Percentiles rank a stretch among this genome's conserved stretches.
phyloP scores from a whole-genome alignment of 2,113 vertebrate species.

The Psilopogon haemacephalus region DNA sequence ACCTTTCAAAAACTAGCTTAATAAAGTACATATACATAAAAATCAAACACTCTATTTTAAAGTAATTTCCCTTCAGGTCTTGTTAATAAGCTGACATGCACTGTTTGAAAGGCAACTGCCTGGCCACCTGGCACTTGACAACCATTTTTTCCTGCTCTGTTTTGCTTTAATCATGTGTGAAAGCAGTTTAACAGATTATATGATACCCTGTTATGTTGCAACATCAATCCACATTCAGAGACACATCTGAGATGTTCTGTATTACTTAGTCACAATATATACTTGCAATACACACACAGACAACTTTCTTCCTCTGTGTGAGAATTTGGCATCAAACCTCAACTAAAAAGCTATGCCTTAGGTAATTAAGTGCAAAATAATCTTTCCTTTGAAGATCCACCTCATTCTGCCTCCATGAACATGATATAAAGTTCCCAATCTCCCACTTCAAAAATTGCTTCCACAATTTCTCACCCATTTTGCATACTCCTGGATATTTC shows the following conservation, averaged over 20 bases:
- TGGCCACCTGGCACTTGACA: constrained; percentile 11
- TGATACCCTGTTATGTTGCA: not conserved
- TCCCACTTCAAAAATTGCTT: not conserved
- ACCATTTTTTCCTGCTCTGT: not conserved
- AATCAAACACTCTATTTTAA: constrained; percentile 47
- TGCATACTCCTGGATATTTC: not conserved
- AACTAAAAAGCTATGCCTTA: not conserved
- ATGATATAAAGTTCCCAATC: not conserved
- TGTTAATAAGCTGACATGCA: constrained; percentile 33
- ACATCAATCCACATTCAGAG: not conserved
- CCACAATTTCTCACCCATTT: not conserved
- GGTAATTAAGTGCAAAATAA: not conserved
- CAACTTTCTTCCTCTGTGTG: not conserved
- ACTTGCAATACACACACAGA: not conserved
- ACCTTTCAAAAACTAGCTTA: not conserved
- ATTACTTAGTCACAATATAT: not conserved
- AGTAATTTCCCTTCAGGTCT: not conserved
- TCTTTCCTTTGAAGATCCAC: not conserved
- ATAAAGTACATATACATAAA: constrained; percentile 44
- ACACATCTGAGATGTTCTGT: not conserved
- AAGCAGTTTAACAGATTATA: not conserved
- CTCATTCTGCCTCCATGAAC: not conserved
- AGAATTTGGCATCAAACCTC: not conserved
- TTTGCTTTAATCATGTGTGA: not conserved
- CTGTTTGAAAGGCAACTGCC: not conserved